Base-by-base conservation (phyloP, 2,113 vertebrate genomes). In the Tor tambroides region DNA sequence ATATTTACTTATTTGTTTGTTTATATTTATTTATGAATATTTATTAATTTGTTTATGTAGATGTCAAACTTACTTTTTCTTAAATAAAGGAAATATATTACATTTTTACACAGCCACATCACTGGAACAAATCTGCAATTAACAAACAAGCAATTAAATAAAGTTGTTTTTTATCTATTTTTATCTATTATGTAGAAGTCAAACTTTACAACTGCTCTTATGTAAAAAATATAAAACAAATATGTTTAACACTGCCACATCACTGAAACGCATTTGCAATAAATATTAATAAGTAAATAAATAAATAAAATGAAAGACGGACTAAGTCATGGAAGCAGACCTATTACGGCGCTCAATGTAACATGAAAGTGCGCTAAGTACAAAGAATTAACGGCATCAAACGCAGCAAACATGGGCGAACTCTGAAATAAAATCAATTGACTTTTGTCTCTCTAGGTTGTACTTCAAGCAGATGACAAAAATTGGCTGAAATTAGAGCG, bases 401-500 rank as follows among this genome's bases (percentile, higher is more conserved):
- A 72, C 19, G 19, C 69, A 7, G 19, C 32, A 72, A 38, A 72
- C 69, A 41, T 72, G 19, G 32, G 9, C 21, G 4, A 10, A 41
- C 35, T n/a, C 32, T 72, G 32, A 41, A 28, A 72, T 41, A 72
- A 72, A 72, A 41, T 49, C 26, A 15, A 49, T 26, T 28, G 59
- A 63, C 56, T 82, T 65, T 19, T 46, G 23, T 46, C 61, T 82
- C 80, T 82, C 56, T 65, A 65, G 80, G 80, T 65, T 82, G 35
- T n/a, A 28, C 61, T 82, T 46, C 59, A 67, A 46, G 59, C 80
- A 46, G 61, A 82, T 67, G 61, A 83, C 80, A 49, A 83, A 83
- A 69, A 83, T 32, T 23, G 46, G 10, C 65, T 71, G 41, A 49
- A 83, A 71, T 35, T 63, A 46, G 46, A n/a, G 65, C 5, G 43